Evolutionary conservation across 2,888 invertebrate species (phyloP).

Genomic region (Mechanitis messenoides): DNA sequence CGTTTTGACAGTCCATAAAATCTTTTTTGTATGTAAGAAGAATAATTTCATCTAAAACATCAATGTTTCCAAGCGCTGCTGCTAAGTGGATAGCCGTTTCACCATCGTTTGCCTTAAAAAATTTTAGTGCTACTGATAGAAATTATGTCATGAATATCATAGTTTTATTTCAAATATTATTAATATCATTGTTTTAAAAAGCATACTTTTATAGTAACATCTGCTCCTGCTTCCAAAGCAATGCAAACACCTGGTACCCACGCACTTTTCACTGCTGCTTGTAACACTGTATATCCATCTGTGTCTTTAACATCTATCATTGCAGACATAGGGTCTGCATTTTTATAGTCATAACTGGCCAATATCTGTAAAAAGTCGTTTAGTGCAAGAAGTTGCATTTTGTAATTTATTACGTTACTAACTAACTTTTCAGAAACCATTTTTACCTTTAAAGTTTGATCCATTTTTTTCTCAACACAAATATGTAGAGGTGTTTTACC

Average conservation of each 20-base stretch:
- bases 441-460: conserved; percentile 60
- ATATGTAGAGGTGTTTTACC: conserved; percentile 73
- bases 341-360: conserved; percentile 54
- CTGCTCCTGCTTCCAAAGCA: conserved; percentile 71
- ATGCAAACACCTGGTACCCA: conserved; percentile 74
- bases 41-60: conserved; percentile 70
- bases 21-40: conserved; percentile 66
- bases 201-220: conserved; percentile 62
- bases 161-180: not conserved
- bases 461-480: conserved; percentile 61
- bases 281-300: conserved; percentile 72
- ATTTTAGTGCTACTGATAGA: not conserved
- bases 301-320: conserved; percentile 67
- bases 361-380: conserved; percentile 43
- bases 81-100: conserved; percentile 76
- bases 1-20: conserved; percentile 65
- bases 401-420: not conserved
- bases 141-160: not conserved
- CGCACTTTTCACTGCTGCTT: conserved; percentile 66
- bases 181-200: not conserved
- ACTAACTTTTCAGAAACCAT: not conserved
- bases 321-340: conserved; percentile 55
- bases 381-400: not conserved
- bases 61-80: conserved; percentile 65
- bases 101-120: conserved; percentile 62